Evolutionary conservation across 2,797 vertebrate species (phyloP).

Genomic region (Ptychadena robeensis): DNA sequence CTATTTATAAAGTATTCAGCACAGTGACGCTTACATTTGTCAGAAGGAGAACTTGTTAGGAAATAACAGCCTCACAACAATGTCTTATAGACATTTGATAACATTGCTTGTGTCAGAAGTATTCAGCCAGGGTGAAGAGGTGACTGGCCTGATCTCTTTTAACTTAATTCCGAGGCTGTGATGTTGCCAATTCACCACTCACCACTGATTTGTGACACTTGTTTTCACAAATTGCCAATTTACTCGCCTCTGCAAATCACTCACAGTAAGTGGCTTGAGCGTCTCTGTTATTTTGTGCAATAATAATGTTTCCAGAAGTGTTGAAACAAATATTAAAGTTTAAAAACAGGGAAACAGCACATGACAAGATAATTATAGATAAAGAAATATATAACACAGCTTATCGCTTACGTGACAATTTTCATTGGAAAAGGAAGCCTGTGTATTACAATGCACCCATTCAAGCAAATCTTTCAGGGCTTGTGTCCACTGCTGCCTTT

Average conservation of each 20-base stretch:
- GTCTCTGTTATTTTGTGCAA: too few species aligned
- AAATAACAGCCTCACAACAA: conserved; percentile 5
- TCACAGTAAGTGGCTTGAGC: background rate
- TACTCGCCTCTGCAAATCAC: background rate
- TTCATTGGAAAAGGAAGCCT: too few species aligned
- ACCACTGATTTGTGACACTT: conserved; percentile 2
- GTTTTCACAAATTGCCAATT: background rate
- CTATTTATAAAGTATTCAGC: background rate
- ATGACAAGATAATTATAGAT: background rate
- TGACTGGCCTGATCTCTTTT: background rate
- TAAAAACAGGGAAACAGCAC: background rate
- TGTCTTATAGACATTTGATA: background rate
- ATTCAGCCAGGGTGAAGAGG: conserved; percentile 9
- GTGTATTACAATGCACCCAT: too few species aligned
- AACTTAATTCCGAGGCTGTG: background rate
- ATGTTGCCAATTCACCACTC: conserved; percentile 8
- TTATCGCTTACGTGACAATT: too few species aligned
- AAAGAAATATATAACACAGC: too few species aligned
- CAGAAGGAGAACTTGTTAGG: background rate
- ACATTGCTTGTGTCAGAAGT: background rate
- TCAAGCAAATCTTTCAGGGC: too few species aligned
- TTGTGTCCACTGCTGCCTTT: too few species aligned
- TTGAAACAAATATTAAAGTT: background rate
- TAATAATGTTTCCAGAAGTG: too few species aligned
- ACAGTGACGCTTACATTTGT: background rate